Evolutionary conservation across 1,140 invertebrate genomes (phyloP), one percentile per base, ranked within the genome.

Genomic region (Drosophila erecta): DNA sequence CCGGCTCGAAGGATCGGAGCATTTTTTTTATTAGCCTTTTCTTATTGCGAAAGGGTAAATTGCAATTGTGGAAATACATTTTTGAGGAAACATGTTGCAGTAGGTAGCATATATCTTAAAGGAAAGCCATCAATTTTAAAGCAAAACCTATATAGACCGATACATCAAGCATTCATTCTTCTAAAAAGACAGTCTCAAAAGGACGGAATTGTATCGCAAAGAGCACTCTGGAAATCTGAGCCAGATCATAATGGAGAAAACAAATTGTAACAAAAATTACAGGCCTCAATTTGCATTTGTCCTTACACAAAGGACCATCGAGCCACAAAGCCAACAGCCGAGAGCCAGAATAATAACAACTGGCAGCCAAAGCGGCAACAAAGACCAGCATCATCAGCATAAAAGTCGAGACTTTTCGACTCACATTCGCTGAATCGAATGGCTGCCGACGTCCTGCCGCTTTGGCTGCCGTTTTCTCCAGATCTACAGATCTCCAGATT

Each of bases 1-100:
- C 94, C 94, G 94, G 94, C 94, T 94, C 94, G 94, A 94, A 94
- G 94, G 94, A 94, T 95, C 93, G 94, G 94, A 94, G 94, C 94
- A 35, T 70, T 50, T 50, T 41, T 8, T 15, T 41, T n/a, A n/a
- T n/a, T n/a, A n/a, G n/a, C n/a, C n/a, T n/a, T 41, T 41, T 4
- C 1, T 8, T 41, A 30, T 30, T 30, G 27, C 8, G 7, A 30
- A 30, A 2, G 10, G 1, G 0, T 30, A 30, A 10, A 30, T 30
- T 30, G 8, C 30, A 30, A 10, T 30, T 30, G 8, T 30, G 8
- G 0, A 30, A 30, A 30, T 30, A 8, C 30, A 30, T 8, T 30
- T 30, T 30, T 10, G 30, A 10, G 24, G 5, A 27, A 6, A 27
- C 6, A 7, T n/a, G n/a, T 27, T 27, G 6, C 6, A 27, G 24